These are phyloP conservation scores for Ciconia nigra DNA, from an alignment of 2,797 vertebrate genomes.

Conservation along the genomic window DNA sequence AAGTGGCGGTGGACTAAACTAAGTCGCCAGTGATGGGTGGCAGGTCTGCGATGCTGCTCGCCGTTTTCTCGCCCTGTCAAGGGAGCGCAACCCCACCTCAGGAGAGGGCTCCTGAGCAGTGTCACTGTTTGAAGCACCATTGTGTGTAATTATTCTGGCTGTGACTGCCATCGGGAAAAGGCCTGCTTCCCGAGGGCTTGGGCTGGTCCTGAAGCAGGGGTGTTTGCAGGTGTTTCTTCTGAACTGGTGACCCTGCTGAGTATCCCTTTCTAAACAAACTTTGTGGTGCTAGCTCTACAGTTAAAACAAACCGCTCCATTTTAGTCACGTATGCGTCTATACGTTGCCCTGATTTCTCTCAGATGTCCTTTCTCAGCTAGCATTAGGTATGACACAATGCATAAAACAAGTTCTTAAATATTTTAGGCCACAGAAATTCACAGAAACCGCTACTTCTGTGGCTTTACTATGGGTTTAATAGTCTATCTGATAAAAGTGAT, in stretches of 20 bases:
- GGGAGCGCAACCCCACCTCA: background rate
- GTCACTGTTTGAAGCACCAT: background rate
- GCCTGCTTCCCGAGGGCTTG: background rate
- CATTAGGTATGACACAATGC: background rate
- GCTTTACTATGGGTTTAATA: background rate
- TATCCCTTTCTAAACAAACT: background rate
- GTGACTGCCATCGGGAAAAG: background rate
- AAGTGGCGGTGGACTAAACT: background rate
- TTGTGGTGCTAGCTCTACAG: background rate
- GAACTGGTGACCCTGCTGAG: background rate
- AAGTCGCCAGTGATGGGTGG: background rate
- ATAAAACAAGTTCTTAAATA: background rate
- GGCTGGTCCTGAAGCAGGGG: background rate
- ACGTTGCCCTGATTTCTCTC: background rate
- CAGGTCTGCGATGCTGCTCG: background rate
- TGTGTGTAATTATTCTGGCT: background rate
- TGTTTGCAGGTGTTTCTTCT: slow-evolving; percentile 19
- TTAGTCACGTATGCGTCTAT: background rate
- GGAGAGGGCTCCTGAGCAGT: background rate
- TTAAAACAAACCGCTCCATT: background rate
- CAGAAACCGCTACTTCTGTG: background rate
- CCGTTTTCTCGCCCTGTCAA: background rate
- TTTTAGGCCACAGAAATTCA: background rate
- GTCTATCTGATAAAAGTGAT: background rate
- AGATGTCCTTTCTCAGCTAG: background rate